Conservation (phyloP, 2,888 invertebrate genomes). For the Chesias legatella region DNA sequence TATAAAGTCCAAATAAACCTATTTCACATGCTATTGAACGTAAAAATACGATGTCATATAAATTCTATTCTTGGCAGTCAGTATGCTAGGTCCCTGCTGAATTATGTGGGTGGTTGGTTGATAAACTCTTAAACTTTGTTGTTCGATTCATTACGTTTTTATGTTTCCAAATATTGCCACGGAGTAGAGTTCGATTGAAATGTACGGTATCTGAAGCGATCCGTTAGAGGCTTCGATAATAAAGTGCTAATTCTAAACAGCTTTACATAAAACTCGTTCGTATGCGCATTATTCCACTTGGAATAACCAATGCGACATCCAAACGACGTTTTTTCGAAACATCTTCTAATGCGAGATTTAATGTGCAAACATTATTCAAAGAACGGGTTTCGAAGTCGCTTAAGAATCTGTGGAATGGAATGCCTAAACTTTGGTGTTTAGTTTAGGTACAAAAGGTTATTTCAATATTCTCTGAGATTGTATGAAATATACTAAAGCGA, state of each 20-base stretch:
- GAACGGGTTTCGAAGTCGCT: conserved; percentile 24
- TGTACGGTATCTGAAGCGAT: conserved; percentile 3
- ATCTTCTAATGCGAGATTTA: conserved; percentile 17
- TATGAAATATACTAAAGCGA: conserved; percentile 10
- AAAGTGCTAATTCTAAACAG: conserved; percentile 13
- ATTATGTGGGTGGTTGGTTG: too few species aligned
- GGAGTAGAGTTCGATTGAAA: conserved; percentile 2
- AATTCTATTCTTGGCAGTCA: too few species aligned
- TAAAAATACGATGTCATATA: too few species aligned
- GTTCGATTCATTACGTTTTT: too few species aligned
- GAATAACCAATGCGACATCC: conserved; percentile 15
- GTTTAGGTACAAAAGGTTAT: conserved; percentile 13
- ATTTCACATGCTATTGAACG: too few species aligned
- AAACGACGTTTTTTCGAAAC: conserved; percentile 18
- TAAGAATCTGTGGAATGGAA: conserved; percentile 25
- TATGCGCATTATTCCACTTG: conserved; percentile 17
- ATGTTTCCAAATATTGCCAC: conserved; percentile 3
- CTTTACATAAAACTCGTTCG: conserved; percentile 18
- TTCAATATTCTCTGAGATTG: conserved; percentile 17
- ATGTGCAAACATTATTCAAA: conserved; percentile 25
- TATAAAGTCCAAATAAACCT: too few species aligned
- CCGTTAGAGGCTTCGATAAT: conserved; percentile 12
- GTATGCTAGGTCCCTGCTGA: too few species aligned
- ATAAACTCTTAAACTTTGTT: not conserved
- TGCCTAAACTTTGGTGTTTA: conserved; percentile 23